Conservation (phyloP, 35 echinoderm and acorn worm species). For the Acanthaster planci region DNA sequence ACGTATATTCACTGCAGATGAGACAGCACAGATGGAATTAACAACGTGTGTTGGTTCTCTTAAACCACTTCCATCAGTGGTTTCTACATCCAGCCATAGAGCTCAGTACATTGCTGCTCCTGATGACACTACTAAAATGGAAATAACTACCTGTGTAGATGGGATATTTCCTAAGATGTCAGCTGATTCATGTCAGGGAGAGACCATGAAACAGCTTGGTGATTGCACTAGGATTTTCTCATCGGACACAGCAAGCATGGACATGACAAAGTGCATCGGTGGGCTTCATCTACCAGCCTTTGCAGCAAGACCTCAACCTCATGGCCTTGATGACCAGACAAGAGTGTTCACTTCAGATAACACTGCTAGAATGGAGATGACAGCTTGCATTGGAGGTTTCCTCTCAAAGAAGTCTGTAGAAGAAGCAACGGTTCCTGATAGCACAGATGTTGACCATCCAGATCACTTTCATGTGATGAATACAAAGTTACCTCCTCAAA, state of each 20-base stretch:
- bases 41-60: conserved; percentile 40
- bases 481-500: background rate
- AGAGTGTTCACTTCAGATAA: conserved; percentile 36
- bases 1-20: conserved; percentile 29
- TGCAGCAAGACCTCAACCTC: background rate
- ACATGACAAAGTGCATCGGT: conserved; percentile 52
- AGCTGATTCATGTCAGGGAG: background rate
- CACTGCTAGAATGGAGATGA: conserved; percentile 58
- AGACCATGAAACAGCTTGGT: background rate
- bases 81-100: conserved; percentile 1
- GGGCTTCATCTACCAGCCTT: background rate
- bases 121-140: conserved; percentile 4
- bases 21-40: conserved; percentile 47
- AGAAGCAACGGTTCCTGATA: no score
- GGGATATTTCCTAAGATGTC: conserved; percentile 15
- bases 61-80: background rate
- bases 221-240: conserved; percentile 21
- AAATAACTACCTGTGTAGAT: conserved; percentile 24
- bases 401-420: background rate
- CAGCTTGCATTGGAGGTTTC: conserved; percentile 38
- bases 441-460: no score
- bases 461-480: no score
- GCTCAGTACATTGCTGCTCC: background rate
- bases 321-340: conserved; percentile 31
- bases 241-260: conserved; percentile 39